Conservation (phyloP, 1,140 invertebrate genomes). For the Achroia grisella region DNA sequence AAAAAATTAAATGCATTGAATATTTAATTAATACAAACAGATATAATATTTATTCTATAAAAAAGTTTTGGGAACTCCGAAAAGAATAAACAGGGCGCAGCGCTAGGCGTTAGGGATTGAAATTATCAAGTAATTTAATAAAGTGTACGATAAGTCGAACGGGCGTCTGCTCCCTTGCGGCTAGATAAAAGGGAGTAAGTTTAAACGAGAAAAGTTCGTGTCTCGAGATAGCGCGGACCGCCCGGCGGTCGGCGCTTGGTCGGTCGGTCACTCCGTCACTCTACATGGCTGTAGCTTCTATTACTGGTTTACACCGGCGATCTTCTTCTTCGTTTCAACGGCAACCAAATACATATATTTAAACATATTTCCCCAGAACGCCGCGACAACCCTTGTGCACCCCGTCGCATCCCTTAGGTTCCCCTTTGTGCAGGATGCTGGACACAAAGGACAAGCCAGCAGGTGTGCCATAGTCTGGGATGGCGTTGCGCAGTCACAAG, state of each 20-base stretch:
- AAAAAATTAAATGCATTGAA: too few species aligned
- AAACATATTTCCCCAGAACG: too few species aligned
- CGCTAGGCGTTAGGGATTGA: slow-evolving; percentile 30
- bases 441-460: too few species aligned
- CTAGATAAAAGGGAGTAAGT: slow-evolving; percentile 57
- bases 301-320: too few species aligned
- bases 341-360: too few species aligned
- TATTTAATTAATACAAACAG: neutral
- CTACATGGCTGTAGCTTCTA: too few species aligned
- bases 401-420: too few species aligned
- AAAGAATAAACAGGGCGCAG: slow-evolving; percentile 35
- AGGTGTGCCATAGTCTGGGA: too few species aligned
- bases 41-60: neutral
- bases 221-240: slow-evolving; percentile 18
- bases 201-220: slow-evolving; percentile 57
- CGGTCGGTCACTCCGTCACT: neutral
- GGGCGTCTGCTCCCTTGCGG: slow-evolving; percentile 22
- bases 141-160: slow-evolving; percentile 43
- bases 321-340: too few species aligned
- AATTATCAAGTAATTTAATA: slow-evolving; percentile 61
- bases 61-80: slow-evolving; percentile 1
- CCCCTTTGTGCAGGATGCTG: too few species aligned
- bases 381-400: too few species aligned
- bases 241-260: neutral
- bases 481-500: too few species aligned